Evolutionary conservation across 2,113 vertebrate genomes (phyloP).

Genomic region (Setophaga petechia): DNA sequence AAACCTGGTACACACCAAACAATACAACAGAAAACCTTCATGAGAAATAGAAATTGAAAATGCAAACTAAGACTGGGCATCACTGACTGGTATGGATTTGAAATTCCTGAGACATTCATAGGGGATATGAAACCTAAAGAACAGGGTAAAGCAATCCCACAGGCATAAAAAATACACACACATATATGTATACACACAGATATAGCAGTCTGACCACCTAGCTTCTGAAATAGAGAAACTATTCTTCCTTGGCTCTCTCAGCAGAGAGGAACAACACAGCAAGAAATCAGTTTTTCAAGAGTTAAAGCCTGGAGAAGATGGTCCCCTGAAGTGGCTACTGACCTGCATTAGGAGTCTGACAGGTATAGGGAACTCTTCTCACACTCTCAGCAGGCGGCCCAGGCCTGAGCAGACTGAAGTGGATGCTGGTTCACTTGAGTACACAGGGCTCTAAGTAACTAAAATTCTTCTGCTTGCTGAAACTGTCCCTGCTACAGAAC

Average conservation of each 20-base stretch:
- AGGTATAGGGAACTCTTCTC: not conserved
- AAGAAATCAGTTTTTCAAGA: not conserved
- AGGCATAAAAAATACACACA: not conserved
- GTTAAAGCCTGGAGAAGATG: not conserved
- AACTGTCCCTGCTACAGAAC: not conserved
- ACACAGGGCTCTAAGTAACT: not conserved
- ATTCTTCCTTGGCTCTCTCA: not conserved
- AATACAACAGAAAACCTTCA: not conserved
- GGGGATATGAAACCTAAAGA: not conserved
- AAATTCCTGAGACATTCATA: not conserved
- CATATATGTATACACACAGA: not conserved
- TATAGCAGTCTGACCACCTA: not conserved
- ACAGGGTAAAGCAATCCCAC: not conserved
- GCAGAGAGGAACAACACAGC: not conserved
- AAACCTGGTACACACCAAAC: not conserved
- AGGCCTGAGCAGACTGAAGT: not conserved
- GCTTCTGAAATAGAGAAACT: not conserved
- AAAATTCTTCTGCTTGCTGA: not conserved
- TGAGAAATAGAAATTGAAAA: not conserved
- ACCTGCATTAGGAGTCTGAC: slow-evolving; percentile 12
- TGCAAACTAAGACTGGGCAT: not conserved
- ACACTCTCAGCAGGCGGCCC: not conserved
- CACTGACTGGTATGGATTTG: not conserved
- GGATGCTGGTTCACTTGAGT: not conserved
- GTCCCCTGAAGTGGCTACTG: not conserved